Base-by-base conservation (phyloP, 2,797 vertebrate genomes). In the Synanceia verrucosa region DNA sequence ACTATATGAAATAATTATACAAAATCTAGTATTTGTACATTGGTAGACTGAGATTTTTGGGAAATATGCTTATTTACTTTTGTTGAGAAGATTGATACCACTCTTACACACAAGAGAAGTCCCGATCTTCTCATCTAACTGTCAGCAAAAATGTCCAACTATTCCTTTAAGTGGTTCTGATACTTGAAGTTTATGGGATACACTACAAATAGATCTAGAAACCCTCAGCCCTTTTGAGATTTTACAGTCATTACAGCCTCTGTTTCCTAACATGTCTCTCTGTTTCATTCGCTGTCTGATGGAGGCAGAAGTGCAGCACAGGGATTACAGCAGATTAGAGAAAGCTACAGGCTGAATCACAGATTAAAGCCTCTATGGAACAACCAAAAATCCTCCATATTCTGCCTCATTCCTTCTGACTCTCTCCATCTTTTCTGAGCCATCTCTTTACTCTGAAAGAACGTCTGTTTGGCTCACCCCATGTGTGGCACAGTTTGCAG, bases 401-500 rank as follows among this genome's bases (percentile, higher is more conserved):
- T 13, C 37, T 2, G 47, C 52, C 21, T 76, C 55, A 39, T 59
- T 81, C 80, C 68, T 78, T 24, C 1, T 77, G 68, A 64, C 67
- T 66, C 65, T 28, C 44, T 26, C 23, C 73, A 60, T 82, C 67
- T 43, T 68, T 60, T 59, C 56, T 59, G 18, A 50, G 23, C 13
- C 52, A 31, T 62, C 44, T n/a, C 16, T 61, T 55, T 9, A 23
- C 14, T 52, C 18, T 47, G 16, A 66, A 41, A 51, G 21, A 29
- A n/a, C 33, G 39, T 74, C 12, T 18, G 34, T 50, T 16, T 18
- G 34, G 90, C 97, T 96, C 91, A 98, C 97, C 48, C 95, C 97
- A 0, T 98, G 97, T 4, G 97, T 98, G 82, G 95, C 96, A 80
- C 96, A 97, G 92, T 98, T 98, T 1, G 97, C 97, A 0, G 95